A percentile compares a stretch with the other conserved stretches of the same genome.
phyloP scores from a whole-genome alignment of 2,113 vertebrate genomes.

The Zapornia atra region DNA sequence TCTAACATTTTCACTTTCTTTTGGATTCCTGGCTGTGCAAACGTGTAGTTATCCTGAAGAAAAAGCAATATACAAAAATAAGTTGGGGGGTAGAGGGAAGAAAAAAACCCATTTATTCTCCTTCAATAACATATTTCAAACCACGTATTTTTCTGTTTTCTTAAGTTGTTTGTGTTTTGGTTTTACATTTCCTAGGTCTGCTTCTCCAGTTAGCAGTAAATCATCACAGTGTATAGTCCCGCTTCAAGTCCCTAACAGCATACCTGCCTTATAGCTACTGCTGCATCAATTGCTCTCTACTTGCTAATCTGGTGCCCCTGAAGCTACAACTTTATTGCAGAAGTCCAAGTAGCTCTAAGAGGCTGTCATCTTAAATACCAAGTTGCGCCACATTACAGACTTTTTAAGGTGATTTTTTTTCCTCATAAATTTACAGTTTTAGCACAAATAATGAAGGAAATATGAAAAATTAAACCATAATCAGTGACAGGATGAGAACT shows the following conservation, averaged over 20 bases:
- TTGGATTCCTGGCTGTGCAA: conserved; percentile 97
- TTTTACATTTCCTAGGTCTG: neutral
- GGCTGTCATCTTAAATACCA: neutral
- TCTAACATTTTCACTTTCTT: conserved; percentile 94
- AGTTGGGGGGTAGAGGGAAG: neutral
- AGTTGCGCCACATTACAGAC: neutral
- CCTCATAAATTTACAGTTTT: neutral
- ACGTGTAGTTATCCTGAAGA: conserved; percentile 95
- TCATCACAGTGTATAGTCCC: neutral
- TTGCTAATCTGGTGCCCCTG: neutral
- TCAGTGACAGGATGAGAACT: neutral
- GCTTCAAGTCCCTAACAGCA: neutral
- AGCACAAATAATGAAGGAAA: neutral
- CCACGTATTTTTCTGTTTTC: neutral
- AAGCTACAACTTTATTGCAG: neutral
- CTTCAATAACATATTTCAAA: neutral
- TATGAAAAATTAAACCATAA: neutral
- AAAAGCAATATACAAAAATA: neutral
- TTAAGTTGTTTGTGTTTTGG: neutral
- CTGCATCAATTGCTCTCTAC: neutral
- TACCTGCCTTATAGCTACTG: neutral
- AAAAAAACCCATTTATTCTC: neutral
- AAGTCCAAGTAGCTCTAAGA: neutral
- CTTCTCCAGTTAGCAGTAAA: neutral
- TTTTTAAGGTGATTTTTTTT: neutral